Base-by-base conservation (phyloP, 2,797 vertebrate species). In the Rhabdophis nuchalis region DNA sequence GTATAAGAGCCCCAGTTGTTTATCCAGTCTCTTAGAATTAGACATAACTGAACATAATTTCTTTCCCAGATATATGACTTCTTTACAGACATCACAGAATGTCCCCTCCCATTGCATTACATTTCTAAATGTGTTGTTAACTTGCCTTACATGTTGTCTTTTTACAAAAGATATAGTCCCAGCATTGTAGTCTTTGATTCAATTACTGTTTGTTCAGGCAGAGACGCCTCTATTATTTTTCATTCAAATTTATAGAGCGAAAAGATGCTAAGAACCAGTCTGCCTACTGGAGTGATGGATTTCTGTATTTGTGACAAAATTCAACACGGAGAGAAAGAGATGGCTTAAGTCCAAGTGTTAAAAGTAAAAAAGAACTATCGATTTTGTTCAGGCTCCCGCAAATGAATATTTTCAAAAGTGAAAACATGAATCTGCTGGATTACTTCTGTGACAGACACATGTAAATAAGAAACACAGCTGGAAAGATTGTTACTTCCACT, bases 161-260 rank as follows among this genome's bases (percentile, higher is more conserved):
- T 54, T 90, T 88, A 88, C 46, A 85, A n/a, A 41, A 90, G 68
- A 77, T 53, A 61, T 64, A 52, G 85, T 32, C 29, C 85, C 89
- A 90, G 25, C 10, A 82, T 90, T 87, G 56, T 88, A 92, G 85
- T 36, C 60, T 90, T 90, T 90, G 86, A 56, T 61, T 85, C 86
- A 93, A 93, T 88, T 93, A 85, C 50, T 61, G 10, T 93, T 91
- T 88, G 56, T 88, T 82, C 64, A 88, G 89, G 41, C 46, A 82
- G 85, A 88, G 53, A 54, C 88, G 64, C 82, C 89, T 88, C 36
- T 14, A 32, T 32, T 46, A 82, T 93, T 36, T 32, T 85, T 88
- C 68, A 93, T 54, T 85, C 68, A 93, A 56, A 90, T 61, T 46
- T 85, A 88, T 85, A 41, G 89, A 93, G 56, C 68, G 61, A 41